Evolutionary conservation across 1,140 invertebrate species (phyloP), one percentile per base, ranked within the genome.

Genomic region (Rhyacophila brunnea): DNA sequence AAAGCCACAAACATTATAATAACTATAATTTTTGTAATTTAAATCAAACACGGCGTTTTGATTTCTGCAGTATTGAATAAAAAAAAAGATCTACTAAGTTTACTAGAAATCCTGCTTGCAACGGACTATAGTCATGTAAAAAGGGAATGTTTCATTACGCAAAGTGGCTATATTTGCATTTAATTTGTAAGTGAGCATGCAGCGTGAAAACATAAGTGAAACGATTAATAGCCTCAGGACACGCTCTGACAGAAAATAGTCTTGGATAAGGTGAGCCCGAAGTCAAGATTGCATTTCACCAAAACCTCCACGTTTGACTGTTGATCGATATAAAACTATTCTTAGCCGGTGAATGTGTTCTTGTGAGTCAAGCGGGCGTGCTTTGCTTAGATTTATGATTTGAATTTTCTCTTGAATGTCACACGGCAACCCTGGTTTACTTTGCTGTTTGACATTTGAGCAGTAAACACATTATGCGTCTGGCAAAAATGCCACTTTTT

Each of bases 121-220:
- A n/a, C n/a, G n/a, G n/a, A n/a, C n/a, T n/a, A n/a, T n/a, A n/a
- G n/a, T 9, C 23, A 28, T 28, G 23, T 13, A 40, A 40, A 15
- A 40, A 40, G 15, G 38, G n/a, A 40, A 40, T 13, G n/a, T 58
- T 58, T 58, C 38, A 50, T 58, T 58, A 58, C 17, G 28, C 40
- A 58, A 58, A 58, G 55, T 58, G 55, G 55, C 14, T 28, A 38
- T 58, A 58, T 58, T 58, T 58, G 55, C 55, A 58, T 58, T 57
- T 58, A 58, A 58, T 58, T 58, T 51, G 55, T 58, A 51, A 58
- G 38, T 58, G 47, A 28, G 47, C 55, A 58, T 58, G 47, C 46
- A 44, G 55, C 55, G 55, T 34, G 46, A 50, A 55, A 57, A 50
- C 47, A 46, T n/a, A 32, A 58, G 46, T 45, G 38, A 18, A 36